Base-by-base conservation (phyloP, 1,140 invertebrate genomes). In the Drosophila aff. region DNA sequence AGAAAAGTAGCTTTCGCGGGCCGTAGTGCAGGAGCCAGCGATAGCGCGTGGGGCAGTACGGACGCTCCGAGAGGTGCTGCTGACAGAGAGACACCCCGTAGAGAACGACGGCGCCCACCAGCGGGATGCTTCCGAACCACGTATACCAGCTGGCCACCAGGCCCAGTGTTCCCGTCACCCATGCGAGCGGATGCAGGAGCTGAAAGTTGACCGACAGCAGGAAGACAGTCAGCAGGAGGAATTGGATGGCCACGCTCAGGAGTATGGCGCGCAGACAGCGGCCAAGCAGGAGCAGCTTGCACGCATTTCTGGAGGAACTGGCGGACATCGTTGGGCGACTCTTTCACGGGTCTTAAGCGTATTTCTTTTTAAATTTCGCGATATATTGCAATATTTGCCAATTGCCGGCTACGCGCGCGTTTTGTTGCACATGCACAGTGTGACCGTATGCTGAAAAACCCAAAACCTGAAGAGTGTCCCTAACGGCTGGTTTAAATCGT, bases 31-130 rank as follows among this genome's bases (percentile, higher is more conserved):
- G 21, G 6, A 93, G 57, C 81, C 94, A 94, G 5, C 90, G 76
- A 62, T 95, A 95, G 72, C 95, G 93, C 21, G 94, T 95, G 46
- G 93, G 91, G 36, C 93, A 91, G 55, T 94, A 95, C 0, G 81
- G 73, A 15, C 93, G 89, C 38, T 93, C 91, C 15, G 93, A 93
- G 1, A 95, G 81, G 67, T 95, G 95, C 65, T 94, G 94, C 83
- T 95, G 95, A n/a, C 94, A 94, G 63, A 94, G 94, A 2, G 95
- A 91, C 2, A 95, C 78, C n/a, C 94, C 94, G 82, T 95, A 95
- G 4, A 94, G 75, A 36, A 95, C 93, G 10, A 95, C 94, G 1
- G 95, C 92, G 0, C 86, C 68, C 3, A 93, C 79, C 13, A 96
- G 92, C 2, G 95, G 91, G n/a, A 95, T 76, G 41, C 95, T 93